These are phyloP conservation scores for Ceyx melanurus DNA, from an alignment of 2,113 vertebrate genomes.

Conservation along the genomic window DNA sequence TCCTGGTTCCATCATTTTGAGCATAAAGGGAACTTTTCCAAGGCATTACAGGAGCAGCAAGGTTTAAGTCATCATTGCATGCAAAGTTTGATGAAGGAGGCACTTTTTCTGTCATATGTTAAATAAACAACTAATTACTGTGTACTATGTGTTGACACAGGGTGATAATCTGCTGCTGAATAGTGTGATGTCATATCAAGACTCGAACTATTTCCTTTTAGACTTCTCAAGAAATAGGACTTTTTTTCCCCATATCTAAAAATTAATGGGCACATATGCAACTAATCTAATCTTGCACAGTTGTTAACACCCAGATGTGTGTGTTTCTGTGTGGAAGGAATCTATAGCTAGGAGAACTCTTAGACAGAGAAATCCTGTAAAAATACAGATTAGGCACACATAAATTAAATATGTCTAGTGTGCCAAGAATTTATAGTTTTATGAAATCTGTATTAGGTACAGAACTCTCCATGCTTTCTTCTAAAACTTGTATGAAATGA, in stretches of 20 bases:
- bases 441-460: slow-evolving; percentile 26
- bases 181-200: neutral
- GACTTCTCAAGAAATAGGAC: slow-evolving; percentile 5
- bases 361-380: slow-evolving; percentile 37
- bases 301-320: slow-evolving; percentile 44
- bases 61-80: neutral
- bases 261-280: slow-evolving; percentile 34
- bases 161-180: neutral
- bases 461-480: neutral
- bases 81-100: neutral
- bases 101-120: neutral
- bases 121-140: slow-evolving; percentile 13
- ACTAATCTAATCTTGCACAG: neutral
- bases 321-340: slow-evolving; percentile 29
- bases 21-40: neutral
- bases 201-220: neutral
- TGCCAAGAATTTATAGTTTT: slow-evolving; percentile 41
- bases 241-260: slow-evolving; percentile 5
- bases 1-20: neutral
- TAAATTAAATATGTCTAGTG: neutral
- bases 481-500: neutral
- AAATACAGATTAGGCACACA: slow-evolving; percentile 42
- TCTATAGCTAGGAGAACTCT: slow-evolving; percentile 29
- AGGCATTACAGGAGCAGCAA: neutral
- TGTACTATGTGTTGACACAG: neutral